Conservation (phyloP, 2,113 vertebrate genomes). For the Plestiodon gilberti region DNA sequence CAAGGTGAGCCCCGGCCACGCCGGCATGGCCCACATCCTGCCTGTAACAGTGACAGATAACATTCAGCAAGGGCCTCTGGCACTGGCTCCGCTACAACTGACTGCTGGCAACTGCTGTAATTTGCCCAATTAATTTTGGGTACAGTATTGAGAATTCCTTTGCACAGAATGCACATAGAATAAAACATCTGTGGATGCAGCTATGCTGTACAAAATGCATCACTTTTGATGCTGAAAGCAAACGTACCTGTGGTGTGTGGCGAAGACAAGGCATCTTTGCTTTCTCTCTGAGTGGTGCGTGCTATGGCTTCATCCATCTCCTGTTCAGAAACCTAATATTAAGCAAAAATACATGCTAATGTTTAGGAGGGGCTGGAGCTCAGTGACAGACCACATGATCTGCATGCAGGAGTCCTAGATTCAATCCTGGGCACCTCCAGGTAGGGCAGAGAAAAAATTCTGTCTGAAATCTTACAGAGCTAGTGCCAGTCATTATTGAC, state of each 20-base stretch:
- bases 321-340: conserved; percentile 90
- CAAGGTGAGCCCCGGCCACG: no score
- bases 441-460: no score
- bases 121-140: background rate
- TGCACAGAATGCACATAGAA: background rate
- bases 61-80: background rate
- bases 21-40: no score
- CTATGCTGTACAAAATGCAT: background rate
- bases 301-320: conserved; percentile 95
- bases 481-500: no score
- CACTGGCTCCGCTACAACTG: background rate
- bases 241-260: conserved; percentile 81
- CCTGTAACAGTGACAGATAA: background rate
- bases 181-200: background rate
- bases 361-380: background rate
- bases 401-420: no score
- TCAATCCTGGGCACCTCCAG: no score
- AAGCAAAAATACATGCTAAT: conserved; percentile 47
- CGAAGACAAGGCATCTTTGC: conserved; percentile 74
- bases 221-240: background rate
- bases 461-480: no score
- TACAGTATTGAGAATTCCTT: background rate
- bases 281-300: conserved; percentile 87
- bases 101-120: no score
- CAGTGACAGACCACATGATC: no score